These are phyloP conservation scores for Polyploca ridens DNA, from an alignment of 2,888 invertebrate genomes.

Conservation along the genomic window DNA sequence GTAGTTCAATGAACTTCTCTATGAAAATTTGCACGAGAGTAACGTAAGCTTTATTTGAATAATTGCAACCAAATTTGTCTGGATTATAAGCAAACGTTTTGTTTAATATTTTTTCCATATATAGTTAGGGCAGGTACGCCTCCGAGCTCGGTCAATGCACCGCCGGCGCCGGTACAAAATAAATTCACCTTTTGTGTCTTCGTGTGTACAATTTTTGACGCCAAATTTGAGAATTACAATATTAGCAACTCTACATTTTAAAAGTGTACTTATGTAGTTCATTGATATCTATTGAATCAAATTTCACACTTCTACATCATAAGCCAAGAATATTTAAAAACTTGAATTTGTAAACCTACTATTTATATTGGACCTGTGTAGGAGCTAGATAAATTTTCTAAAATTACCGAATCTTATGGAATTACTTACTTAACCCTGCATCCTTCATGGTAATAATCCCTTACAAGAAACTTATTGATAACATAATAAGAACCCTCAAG, in stretches of 20 bases:
- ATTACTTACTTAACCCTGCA: not conserved
- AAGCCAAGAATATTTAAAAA: too few species aligned
- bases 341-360: too few species aligned
- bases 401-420: too few species aligned
- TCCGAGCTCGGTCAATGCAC: constrained; percentile 51
- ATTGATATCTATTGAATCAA: too few species aligned
- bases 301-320: too few species aligned
- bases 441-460: constrained; percentile 33
- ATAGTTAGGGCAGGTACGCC: constrained; percentile 34
- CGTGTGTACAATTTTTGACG: constrained; percentile 37
- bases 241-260: not conserved
- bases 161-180: constrained; percentile 27
- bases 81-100: constrained; percentile 38
- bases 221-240: constrained; percentile 19
- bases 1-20: constrained; percentile 33
- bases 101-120: constrained; percentile 33
- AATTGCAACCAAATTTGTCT: constrained; percentile 43
- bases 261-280: too few species aligned
- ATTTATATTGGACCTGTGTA: too few species aligned
- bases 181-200: constrained; percentile 28
- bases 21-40: constrained; percentile 27
- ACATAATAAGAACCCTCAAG: constrained; percentile 25
- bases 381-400: too few species aligned
- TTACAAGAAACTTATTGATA: constrained; percentile 19
- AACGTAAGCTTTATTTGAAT: constrained; percentile 38